Percentiles rank a stretch among this genome's conserved stretches.
These are phyloP conservation scores for Lepus americanus DNA, from an alignment of 2,113 vertebrate genomes.

Conservation along the genomic window DNA sequence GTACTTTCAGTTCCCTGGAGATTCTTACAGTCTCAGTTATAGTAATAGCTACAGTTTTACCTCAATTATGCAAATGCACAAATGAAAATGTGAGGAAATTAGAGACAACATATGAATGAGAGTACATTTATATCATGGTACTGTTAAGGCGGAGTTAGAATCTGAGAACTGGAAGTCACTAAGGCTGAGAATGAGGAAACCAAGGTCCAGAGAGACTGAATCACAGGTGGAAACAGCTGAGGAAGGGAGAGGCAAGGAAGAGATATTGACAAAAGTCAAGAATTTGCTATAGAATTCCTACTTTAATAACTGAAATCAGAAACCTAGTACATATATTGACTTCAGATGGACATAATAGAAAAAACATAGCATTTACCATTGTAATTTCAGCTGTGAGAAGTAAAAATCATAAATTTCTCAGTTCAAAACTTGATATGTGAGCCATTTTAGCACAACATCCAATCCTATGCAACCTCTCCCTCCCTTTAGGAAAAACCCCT, in stretches of 20 bases:
- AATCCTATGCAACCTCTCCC: not conserved
- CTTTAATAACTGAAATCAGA: no score
- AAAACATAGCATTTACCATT: not conserved
- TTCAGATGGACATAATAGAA: not conserved
- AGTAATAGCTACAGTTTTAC: not conserved
- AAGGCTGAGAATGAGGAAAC: not conserved
- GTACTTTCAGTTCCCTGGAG: not conserved
- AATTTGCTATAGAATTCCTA: not conserved
- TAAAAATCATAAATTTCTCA: constrained; percentile 21
- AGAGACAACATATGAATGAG: not conserved
- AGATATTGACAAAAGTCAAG: not conserved
- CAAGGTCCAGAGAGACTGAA: not conserved
- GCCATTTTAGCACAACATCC: constrained; percentile 16
- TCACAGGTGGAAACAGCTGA: not conserved
- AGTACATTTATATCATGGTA: not conserved
- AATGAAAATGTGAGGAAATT: not conserved
- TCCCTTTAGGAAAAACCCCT: constrained; percentile 1
- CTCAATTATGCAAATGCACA: constrained; percentile 42
- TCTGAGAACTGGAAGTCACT: not conserved
- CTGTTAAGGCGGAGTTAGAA: not conserved
- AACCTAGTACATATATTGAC: not conserved
- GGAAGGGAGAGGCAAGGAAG: not conserved
- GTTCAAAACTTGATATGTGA: not conserved
- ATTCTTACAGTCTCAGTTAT: not conserved
- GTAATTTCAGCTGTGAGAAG: constrained; percentile 28